Base-by-base conservation (phyloP, 2,113 vertebrate species). In the Pterocles burchelli region DNA sequence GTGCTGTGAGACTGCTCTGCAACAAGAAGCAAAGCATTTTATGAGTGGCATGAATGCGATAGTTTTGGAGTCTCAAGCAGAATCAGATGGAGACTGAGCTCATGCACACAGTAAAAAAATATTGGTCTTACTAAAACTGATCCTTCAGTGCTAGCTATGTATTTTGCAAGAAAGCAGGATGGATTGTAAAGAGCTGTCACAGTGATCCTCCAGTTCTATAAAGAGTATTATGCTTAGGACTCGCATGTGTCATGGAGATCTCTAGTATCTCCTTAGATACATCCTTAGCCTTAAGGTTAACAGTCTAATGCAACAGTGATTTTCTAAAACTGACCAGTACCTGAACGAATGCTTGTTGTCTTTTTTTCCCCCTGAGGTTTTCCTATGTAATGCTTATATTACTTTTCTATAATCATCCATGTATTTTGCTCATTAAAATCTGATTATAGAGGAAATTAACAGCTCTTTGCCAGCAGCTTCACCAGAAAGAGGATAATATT, bases 381-480 rank as follows among this genome's bases (percentile, higher is more conserved):
- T 84, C 38, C 18, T 55, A 20, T 28, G 12, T 3, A 67, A 24
- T 51, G 20, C 7, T 77, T 78, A 18, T 17, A 36, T 45, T 61
- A 65, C 11, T 49, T 84, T 82, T 75, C 52, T 68, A 36, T 16
- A 78, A n/a, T 17, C 29, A 81, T 34, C 10, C 24, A 61, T 49
- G 33, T 24, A n/a, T 85, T 89, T 72, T 76, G 11, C 58, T 85
- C 54, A 70, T 54, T 68, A 85, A 88, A 87, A 79, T 70, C 41
- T 82, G 17, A 72, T 57, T 61, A 65, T 24, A 68, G 54, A 88
- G 76, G 48, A 82, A 78, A 70, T 76, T 49, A 91, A 33, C 6
- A 57, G 19, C 20, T 85, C 28, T 57, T 85, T 78, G 17, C 31
- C 70, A 76, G 41, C 14, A 73, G 26, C 65, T 61, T 66, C 49